These are phyloP conservation scores for Mythimna pallens DNA, from an alignment of 2,888 invertebrate species.

Conservation along the genomic window DNA sequence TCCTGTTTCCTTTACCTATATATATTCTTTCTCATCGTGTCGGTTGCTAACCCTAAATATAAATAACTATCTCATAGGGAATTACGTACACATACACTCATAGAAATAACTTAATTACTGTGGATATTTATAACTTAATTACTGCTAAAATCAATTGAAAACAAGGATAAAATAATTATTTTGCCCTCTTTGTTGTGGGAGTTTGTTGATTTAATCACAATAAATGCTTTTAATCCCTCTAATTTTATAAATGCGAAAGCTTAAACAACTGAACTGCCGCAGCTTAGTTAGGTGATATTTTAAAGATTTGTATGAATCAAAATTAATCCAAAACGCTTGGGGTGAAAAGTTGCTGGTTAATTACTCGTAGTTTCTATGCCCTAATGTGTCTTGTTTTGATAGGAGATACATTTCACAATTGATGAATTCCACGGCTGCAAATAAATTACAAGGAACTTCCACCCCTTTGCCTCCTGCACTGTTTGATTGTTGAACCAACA, in stretches of 20 bases:
- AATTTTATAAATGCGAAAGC: no score
- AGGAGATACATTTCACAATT: neutral
- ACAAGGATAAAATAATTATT: slow-evolving; percentile 38
- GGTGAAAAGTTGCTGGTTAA: neutral
- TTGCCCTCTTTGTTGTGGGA: neutral
- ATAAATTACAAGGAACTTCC: no score
- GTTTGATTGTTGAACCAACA: no score
- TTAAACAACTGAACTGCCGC: no score
- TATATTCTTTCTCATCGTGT: neutral
- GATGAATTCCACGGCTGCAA: neutral
- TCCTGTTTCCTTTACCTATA: neutral
- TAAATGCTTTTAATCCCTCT: neutral
- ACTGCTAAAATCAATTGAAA: slow-evolving; percentile 18
- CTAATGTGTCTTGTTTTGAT: neutral
- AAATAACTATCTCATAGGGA: slow-evolving; percentile 23
- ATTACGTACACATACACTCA: neutral
- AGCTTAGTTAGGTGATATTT: neutral
- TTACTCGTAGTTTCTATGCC: neutral
- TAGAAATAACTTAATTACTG: neutral
- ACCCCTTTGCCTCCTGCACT: neutral
- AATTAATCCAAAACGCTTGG: neutral
- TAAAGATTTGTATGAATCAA: slow-evolving; percentile 2
- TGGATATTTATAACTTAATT: no score
- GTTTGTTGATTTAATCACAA: slow-evolving; percentile 3
- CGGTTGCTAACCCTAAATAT: slow-evolving; percentile 16